These are phyloP conservation scores for Hartigia nigra DNA, from an alignment of 2,888 invertebrate genomes.

Conservation along the genomic window DNA sequence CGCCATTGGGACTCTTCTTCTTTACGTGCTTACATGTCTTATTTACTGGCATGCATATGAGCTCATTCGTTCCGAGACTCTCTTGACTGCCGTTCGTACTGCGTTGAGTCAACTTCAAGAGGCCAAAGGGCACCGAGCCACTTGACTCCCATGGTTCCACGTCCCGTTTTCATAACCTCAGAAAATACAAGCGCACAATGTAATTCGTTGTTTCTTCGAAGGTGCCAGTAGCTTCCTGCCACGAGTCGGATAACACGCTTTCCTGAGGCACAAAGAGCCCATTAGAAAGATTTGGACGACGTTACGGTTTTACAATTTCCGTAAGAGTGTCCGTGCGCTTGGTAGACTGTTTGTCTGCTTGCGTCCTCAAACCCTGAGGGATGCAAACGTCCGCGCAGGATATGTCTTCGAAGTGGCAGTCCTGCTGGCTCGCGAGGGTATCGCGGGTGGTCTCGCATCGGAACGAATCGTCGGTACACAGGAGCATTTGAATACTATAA, in stretches of 20 bases:
- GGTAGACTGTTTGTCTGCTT: neutral
- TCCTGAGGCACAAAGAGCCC: neutral
- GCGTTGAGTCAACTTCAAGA: neutral
- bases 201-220: neutral
- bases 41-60: neutral
- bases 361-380: neutral
- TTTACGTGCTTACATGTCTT: neutral
- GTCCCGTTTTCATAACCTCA: neutral
- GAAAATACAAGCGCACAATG: neutral
- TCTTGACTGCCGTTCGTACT: neutral
- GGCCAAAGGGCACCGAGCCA: neutral
- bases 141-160: neutral
- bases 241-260: neutral
- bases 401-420: neutral
- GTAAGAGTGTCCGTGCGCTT: neutral
- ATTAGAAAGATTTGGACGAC: neutral
- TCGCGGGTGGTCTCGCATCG: slow-evolving; percentile 49
- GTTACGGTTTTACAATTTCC: neutral
- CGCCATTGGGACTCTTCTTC: neutral
- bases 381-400: neutral
- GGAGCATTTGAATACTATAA: slow-evolving; percentile 57
- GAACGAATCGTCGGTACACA: slow-evolving; percentile 30
- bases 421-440: slow-evolving; percentile 30
- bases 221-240: neutral
- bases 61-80: neutral